Base-by-base conservation (phyloP, 1,140 invertebrate species). In the Chironomus striatipennis region DNA sequence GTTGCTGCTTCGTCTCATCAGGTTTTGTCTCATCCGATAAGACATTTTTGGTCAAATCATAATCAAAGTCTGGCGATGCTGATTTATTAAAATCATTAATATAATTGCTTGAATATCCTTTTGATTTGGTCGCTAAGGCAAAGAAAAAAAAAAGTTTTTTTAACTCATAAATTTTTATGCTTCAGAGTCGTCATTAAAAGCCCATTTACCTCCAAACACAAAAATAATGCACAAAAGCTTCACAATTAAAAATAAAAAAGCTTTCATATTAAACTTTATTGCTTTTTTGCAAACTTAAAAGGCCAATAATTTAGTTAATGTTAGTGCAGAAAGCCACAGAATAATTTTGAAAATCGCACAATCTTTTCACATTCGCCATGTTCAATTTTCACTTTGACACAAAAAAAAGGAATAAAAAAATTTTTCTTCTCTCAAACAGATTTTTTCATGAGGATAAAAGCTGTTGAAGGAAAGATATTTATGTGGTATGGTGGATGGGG, bases 181-280 rank as follows among this genome's bases (percentile, higher is more conserved):
- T n/a, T 5, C 24, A 34, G 24, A 34, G 24, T 34, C 24, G 24
- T 34, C 24, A 34, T 34, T 34, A 34, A 34, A 7, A 10, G 5
- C 20, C 9, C 65, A 70, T 5, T 67, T n/a, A 70, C 65, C 65
- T 20, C 65, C 5, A 70, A 70, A 70, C 20, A 18, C 65, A 21
- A 70, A 70, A 70, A 70, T 20, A 70, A 70, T 70, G 65, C 65
- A 70, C 65, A 70, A 70, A 70, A 21, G 8, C 18, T 18, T 70
- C n/a, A 70, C n/a, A 70, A 20, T 70, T 21, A 70, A 20, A 70
- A 15, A 21, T 9, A 70, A 70, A 70, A 70, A 70, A 9, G 18
- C 65, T 70, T 18, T n/a, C 65, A 70, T 70, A 15, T n/a, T 57
- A 57, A 15, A n/a, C 4, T n/a, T 57, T 57, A 57, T 57, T 57